These are phyloP conservation scores for Acleris cristana DNA, from an alignment of 2,888 invertebrate genomes.

Conservation along the genomic window DNA sequence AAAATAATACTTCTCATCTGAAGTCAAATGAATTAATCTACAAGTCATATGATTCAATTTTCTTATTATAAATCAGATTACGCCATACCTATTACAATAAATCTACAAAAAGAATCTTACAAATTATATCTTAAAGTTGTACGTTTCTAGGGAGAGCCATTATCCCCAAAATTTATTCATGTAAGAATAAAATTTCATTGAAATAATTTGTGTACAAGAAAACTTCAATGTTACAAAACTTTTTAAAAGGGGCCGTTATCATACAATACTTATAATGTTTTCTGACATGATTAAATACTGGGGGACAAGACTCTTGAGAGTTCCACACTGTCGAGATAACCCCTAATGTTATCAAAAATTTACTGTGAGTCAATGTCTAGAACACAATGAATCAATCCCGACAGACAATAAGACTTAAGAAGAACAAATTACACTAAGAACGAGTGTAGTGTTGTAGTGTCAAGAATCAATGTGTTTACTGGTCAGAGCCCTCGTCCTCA, in stretches of 20 bases:
- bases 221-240: constrained; percentile 40
- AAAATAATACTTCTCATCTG: constrained; percentile 77
- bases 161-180: constrained; percentile 72
- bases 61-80: constrained; percentile 76
- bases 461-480: constrained; percentile 68
- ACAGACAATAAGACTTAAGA: constrained; percentile 67
- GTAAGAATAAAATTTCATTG: constrained; percentile 55
- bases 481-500: constrained; percentile 78
- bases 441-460: constrained; percentile 59
- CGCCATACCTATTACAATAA: constrained; percentile 76
- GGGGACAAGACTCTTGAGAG: constrained; percentile 68
- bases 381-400: constrained; percentile 53
- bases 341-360: constrained; percentile 52
- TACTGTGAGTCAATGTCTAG: constrained; percentile 41
- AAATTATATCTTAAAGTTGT: constrained; percentile 80
- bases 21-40: constrained; percentile 73
- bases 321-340: constrained; percentile 75
- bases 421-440: constrained; percentile 78
- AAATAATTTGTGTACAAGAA: constrained; percentile 60
- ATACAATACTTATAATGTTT: constrained; percentile 50
- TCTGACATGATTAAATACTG: constrained; percentile 74
- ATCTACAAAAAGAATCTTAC: constrained; percentile 79
- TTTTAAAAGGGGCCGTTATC: constrained; percentile 49
- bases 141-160: constrained; percentile 78
- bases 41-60: constrained; percentile 63